phyloP scores from a whole-genome alignment of 2,797 vertebrate genomes.

The Mormyrus proboscirostris region DNA sequence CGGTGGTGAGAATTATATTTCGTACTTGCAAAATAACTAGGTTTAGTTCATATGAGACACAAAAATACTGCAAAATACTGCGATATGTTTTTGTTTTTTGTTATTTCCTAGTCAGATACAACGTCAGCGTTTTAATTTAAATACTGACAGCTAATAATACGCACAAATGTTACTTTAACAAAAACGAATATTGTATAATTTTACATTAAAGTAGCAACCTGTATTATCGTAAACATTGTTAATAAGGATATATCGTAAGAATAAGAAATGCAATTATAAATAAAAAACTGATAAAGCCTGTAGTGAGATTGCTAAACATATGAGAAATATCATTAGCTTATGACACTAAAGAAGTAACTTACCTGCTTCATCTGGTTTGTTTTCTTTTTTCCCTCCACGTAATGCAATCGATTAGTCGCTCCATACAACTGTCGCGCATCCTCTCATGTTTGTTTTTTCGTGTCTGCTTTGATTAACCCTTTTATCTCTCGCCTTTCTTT shows the following conservation, averaged over 20 bases:
- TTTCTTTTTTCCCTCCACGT: constrained; percentile 9
- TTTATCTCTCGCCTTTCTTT: neutral
- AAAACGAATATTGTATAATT: neutral
- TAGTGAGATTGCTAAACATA: neutral
- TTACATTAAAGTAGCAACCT: neutral
- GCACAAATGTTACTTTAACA: neutral
- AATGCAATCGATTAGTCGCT: neutral
- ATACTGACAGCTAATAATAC: neutral
- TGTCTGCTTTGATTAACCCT: neutral
- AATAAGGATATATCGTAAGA: neutral
- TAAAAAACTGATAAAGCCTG: neutral
- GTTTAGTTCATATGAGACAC: neutral
- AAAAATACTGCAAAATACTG: neutral
- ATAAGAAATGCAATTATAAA: neutral
- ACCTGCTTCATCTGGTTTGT: neutral
- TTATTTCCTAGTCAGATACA: neutral
- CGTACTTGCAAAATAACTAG: neutral
- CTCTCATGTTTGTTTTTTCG: neutral
- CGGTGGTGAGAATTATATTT: neutral
- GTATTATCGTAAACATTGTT: neutral
- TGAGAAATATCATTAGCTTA: neutral
- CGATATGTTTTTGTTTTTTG: neutral
- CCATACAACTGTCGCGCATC: neutral
- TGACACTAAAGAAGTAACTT: neutral
- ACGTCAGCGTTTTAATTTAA: neutral